Conservation (phyloP, 2,797 vertebrate species). For the Sus cebifrons region DNA sequence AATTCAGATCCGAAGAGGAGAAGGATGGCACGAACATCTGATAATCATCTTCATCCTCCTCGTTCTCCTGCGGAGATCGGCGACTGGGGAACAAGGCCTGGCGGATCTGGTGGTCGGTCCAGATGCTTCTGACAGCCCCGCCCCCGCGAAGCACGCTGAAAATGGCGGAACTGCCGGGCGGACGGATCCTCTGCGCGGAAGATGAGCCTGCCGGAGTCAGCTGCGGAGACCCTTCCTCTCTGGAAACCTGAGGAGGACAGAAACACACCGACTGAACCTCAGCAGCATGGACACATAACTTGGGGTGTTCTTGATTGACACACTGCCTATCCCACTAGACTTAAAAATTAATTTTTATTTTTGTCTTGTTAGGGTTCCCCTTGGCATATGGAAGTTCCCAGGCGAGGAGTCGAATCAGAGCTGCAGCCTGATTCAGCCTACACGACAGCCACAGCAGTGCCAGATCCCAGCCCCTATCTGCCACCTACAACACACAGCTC, state of each 20-base stretch:
- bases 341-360: not conserved
- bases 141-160: slow-evolving; percentile 89
- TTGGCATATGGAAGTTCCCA: too few species aligned
- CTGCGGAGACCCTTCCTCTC: slow-evolving; percentile 91
- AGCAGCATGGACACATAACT: accelerated
- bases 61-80: slow-evolving; percentile 93
- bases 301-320: not conserved
- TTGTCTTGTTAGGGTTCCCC: too few species aligned
- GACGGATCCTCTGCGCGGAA: slow-evolving; percentile 89
- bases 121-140: slow-evolving; percentile 93
- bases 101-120: slow-evolving; percentile 96
- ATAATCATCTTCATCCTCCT: slow-evolving; percentile 97
- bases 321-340: not conserved
- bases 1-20: slow-evolving; percentile 90
- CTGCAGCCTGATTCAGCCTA: too few species aligned
- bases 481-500: too few species aligned
- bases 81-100: slow-evolving; percentile 96
- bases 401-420: too few species aligned
- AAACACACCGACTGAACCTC: not conserved
- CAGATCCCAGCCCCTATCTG: too few species aligned
- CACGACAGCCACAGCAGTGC: too few species aligned
- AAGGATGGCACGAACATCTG: slow-evolving; percentile 97
- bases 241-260: slow-evolving; percentile 91
- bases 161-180: slow-evolving; percentile 85
- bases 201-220: slow-evolving; percentile 88